These are phyloP conservation scores for Drosophila picticornis DNA, from an alignment of 2,888 invertebrate genomes.

Conservation along the genomic window DNA sequence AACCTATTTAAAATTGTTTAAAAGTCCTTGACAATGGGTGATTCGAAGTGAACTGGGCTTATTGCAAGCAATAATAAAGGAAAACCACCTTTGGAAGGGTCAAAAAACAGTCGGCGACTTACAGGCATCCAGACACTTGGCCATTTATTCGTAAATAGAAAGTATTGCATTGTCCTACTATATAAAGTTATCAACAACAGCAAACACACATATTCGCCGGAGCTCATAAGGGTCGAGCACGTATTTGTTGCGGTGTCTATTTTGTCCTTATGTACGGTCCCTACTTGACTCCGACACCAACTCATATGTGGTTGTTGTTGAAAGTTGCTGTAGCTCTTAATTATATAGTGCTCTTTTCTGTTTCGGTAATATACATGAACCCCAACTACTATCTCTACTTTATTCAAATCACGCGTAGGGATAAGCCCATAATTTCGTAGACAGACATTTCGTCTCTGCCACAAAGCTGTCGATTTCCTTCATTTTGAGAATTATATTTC, in stretches of 20 bases:
- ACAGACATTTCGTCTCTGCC: background rate
- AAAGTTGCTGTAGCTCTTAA: constrained; percentile 56
- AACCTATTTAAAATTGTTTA: constrained; percentile 67
- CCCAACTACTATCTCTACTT: constrained; percentile 41
- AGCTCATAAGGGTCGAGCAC: constrained; percentile 40
- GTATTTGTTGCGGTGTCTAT: constrained; percentile 38
- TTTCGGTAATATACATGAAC: constrained; percentile 29
- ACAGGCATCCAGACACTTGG: constrained; percentile 32
- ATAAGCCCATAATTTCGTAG: constrained; percentile 32
- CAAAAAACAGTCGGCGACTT: constrained; percentile 6
- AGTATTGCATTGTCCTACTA: constrained; percentile 64
- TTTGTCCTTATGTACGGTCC: constrained; percentile 7
- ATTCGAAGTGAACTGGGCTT: constrained; percentile 62
- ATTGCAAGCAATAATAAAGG: constrained; percentile 39
- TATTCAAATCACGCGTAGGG: constrained; percentile 67
- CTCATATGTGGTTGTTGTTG: constrained; percentile 52
- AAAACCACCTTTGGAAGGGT: constrained; percentile 5
- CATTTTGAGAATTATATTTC: background rate
- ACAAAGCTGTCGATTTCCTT: background rate
- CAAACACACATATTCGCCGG: constrained; percentile 47
- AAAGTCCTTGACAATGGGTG: constrained; percentile 72
- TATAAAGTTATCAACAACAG: constrained; percentile 78
- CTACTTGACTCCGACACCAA: background rate
- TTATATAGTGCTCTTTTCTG: constrained; percentile 46
- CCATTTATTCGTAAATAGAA: constrained; percentile 62